phyloP scores from a whole-genome alignment of 2,797 vertebrate species.

The Arctocebus calabarensis region DNA sequence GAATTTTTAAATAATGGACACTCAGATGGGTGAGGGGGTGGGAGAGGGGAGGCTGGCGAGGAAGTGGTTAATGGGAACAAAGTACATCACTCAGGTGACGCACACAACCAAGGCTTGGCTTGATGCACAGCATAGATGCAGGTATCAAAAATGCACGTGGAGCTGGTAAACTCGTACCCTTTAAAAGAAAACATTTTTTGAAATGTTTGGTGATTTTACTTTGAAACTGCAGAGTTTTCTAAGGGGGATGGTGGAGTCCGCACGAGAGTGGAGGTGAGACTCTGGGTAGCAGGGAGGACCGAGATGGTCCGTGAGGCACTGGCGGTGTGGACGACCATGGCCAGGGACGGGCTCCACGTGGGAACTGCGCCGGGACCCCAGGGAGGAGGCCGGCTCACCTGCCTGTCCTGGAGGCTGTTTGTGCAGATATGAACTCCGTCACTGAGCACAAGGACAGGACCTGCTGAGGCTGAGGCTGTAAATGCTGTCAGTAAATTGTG shows the following conservation, averaged over 20 bases:
- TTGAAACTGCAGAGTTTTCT: neutral
- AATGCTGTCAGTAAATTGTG: neutral
- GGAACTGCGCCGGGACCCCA: neutral
- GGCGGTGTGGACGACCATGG: neutral
- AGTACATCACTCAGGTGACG: neutral
- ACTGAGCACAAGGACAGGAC: neutral
- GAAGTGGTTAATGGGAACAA: neutral
- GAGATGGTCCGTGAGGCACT: neutral
- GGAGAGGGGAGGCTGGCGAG: neutral
- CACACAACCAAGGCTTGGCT: neutral
- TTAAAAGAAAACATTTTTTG: neutral
- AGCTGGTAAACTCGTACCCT: neutral
- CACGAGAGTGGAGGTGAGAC: too few species aligned
- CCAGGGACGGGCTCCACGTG: accelerated
- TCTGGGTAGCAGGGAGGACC: neutral
- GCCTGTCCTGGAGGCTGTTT: neutral
- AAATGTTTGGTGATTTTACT: neutral
- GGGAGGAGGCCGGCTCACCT: neutral
- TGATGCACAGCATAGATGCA: neutral
- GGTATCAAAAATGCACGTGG: neutral
- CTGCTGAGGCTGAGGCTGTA: neutral
- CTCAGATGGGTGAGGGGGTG: neutral
- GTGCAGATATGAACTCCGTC: neutral
- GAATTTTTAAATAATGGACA: neutral
- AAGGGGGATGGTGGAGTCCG: accelerated